Percentiles rank a stretch among this genome's conserved stretches.
Evolutionary conservation across 2,888 invertebrate genomes (phyloP).

Genomic region (Meghimatium bilineatum): DNA sequence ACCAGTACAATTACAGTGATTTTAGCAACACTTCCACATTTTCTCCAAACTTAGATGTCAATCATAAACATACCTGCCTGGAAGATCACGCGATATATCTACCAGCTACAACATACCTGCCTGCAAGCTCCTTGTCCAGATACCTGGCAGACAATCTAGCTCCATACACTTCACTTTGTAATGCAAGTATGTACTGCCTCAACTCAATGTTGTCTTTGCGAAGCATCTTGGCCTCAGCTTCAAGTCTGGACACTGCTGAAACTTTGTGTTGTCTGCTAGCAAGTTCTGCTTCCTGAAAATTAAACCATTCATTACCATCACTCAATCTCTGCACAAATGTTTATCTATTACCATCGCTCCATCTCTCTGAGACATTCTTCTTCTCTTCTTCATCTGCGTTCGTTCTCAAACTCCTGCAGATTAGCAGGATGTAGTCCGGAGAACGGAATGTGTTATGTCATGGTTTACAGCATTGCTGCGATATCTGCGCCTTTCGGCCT

Average conservation of each 20-base stretch:
- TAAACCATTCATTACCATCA: not conserved
- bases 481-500: too few relatives aligned
- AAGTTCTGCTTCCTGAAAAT: constrained; percentile 78
- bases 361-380: too few relatives aligned
- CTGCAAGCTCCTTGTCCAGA: constrained; percentile 89
- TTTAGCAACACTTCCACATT: too few relatives aligned
- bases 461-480: too few relatives aligned
- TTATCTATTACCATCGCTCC: too few relatives aligned
- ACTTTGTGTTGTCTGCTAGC: constrained; percentile 73
- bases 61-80: not conserved
- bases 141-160: constrained; percentile 90
- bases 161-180: constrained; percentile 89
- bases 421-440: too few relatives aligned
- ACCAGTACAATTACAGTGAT: too few relatives aligned
- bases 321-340: not conserved
- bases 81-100: not conserved
- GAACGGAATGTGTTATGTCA: too few relatives aligned
- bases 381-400: too few relatives aligned
- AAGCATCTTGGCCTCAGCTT: constrained; percentile 78
- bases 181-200: constrained; percentile 84
- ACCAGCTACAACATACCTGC: constrained; percentile 76
- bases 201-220: constrained; percentile 85
- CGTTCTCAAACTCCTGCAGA: too few relatives aligned
- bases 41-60: too few relatives aligned
- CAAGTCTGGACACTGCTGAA: constrained; percentile 78